These are phyloP conservation scores for Agrochola litura DNA, from an alignment of 2,888 invertebrate species.

Conservation along the genomic window DNA sequence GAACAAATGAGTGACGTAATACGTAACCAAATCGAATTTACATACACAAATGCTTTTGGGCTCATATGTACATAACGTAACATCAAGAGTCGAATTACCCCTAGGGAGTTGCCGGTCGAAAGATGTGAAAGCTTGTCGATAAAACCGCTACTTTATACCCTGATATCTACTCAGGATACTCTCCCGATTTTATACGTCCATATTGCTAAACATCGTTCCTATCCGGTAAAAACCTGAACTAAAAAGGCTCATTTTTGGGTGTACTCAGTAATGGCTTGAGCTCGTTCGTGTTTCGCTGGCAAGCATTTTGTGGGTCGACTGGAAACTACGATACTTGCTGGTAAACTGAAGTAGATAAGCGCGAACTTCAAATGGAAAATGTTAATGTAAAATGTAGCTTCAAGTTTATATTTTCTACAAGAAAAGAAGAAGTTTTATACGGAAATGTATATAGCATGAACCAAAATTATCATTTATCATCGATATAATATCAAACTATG, in stretches of 20 bases:
- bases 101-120: constrained; percentile 56
- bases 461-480: background rate
- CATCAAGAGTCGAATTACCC: constrained; percentile 63
- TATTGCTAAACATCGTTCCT: constrained; percentile 51
- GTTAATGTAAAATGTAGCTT: background rate
- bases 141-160: constrained; percentile 68
- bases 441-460: background rate
- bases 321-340: constrained; percentile 15
- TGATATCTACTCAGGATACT: constrained; percentile 61
- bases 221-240: constrained; percentile 33
- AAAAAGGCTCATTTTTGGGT: constrained; percentile 49
- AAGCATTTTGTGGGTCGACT: constrained; percentile 32
- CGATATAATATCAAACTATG: background rate
- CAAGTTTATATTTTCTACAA: background rate
- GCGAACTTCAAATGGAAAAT: constrained; percentile 11
- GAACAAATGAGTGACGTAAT: constrained; percentile 53
- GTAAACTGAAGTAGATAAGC: constrained; percentile 22
- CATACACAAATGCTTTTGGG: constrained; percentile 48
- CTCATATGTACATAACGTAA: constrained; percentile 34
- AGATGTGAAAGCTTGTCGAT: constrained; percentile 68
- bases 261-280: constrained; percentile 38
- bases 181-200: constrained; percentile 50
- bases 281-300: constrained; percentile 20
- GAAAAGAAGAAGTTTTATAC: background rate
- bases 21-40: constrained; percentile 49